Evolutionary conservation across 1,140 invertebrate species (phyloP), one percentile per base, ranked within the genome.

Genomic region (Dendroctonus valens): DNA sequence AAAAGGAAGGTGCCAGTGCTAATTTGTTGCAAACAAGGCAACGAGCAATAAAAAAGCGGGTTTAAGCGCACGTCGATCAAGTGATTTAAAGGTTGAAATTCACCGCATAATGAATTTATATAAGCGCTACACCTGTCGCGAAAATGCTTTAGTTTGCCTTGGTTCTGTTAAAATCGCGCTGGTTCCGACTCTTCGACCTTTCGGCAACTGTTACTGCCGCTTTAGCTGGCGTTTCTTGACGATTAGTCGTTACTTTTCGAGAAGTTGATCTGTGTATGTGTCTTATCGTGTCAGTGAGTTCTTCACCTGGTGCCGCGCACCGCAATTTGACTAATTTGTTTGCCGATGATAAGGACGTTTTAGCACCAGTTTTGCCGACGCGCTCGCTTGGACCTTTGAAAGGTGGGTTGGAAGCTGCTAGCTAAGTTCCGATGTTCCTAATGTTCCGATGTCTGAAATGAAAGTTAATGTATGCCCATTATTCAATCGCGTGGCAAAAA

Each of bases 211-310:
- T 63, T 63, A 63, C 60, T 63, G 46, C 26, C 15, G 42, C 50
- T 41, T 38, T 63, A 48, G 50, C 60, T 54, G 2, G 50, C 11
- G 8, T 55, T 12, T 42, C 46, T 55, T 63, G 50, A 63, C 60
- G 60, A 14, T 58, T 59, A 44, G 49, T 57, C 39, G 46, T 37
- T 42, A 54, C 52, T 64, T 54, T 65, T 49, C 39, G 12, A 57
- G n/a, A 26, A 26, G 1, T 53, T 63, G 15, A 54, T 63, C 8
- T 58, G 52, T 65, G 63, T 65, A 65, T 65, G 53, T 65, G 51
- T 65, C 51, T 59, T 65, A 65, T 59, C 38, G 63, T 65, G 63
- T 65, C 63, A 65, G 63, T 65, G 63, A 52, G 63, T 65, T 65
- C 55, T 65, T 65, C 50, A 37, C 51, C 39, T 42, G 41, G 7